A percentile compares a stretch with the other conserved stretches of the same genome.
phyloP scores from a whole-genome alignment of 2,113 vertebrate genomes.

The Epinephelus cyanopodus region DNA sequence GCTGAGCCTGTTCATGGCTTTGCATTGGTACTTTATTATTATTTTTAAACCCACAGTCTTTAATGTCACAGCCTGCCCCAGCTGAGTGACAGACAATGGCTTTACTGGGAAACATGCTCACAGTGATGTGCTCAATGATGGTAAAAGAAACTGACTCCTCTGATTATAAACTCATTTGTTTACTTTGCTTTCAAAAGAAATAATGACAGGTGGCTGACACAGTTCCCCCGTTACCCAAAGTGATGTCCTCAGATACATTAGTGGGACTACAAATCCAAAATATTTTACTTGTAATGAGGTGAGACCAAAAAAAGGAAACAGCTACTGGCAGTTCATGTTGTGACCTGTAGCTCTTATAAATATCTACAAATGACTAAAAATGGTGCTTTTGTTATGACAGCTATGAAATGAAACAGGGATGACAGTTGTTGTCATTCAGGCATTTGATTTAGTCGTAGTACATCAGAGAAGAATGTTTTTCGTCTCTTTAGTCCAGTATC shows the following conservation, averaged over 20 bases:
- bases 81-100: background rate
- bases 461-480: background rate
- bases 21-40: background rate
- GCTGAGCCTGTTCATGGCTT: constrained; percentile 1
- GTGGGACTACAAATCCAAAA: background rate
- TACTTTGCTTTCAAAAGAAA: no score
- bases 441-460: no score
- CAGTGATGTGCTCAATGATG: no score
- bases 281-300: background rate
- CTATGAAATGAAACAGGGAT: background rate
- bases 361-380: background rate
- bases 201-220: no score
- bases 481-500: background rate
- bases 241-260: background rate
- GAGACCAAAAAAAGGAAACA: constrained; percentile 7
- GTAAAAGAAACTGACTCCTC: no score
- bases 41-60: background rate
- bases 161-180: background rate
- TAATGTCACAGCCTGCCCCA: background rate
- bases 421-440: background rate
- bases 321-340: background rate
- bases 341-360: background rate
- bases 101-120: background rate
- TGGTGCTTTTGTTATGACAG: background rate
- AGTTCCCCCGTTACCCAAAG: background rate